A percentile compares a stretch with the other conserved stretches of the same genome.
These are phyloP conservation scores for Lottia gigantea DNA, from an alignment of 2,888 invertebrate species.

Conservation along the genomic window DNA sequence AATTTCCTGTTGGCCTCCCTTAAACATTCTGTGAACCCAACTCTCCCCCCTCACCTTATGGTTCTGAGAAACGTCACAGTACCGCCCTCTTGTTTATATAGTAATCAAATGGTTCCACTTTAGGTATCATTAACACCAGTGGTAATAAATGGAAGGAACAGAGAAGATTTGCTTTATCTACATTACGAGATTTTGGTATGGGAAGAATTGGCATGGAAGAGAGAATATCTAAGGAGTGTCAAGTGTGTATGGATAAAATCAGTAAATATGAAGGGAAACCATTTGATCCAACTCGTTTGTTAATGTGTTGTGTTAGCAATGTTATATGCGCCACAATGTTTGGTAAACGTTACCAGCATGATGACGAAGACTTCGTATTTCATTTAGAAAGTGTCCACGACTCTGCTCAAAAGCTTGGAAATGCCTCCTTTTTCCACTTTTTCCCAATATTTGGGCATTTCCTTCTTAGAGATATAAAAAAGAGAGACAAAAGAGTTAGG, in stretches of 20 bases:
- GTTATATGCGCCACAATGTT: slow-evolving; percentile 17
- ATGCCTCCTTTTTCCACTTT: slow-evolving; percentile 5
- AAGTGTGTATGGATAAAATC: slow-evolving; percentile 5
- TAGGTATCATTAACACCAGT: slow-evolving; percentile 15
- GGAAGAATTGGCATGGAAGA: slow-evolving; percentile 14
- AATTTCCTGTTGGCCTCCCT: no score
- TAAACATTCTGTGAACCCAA: no score
- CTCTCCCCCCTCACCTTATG: no score
- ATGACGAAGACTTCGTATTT: slow-evolving; percentile 15
- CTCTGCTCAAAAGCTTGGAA: background rate
- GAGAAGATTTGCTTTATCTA: slow-evolving; percentile 15
- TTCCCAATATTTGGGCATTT: background rate
- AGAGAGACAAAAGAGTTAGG: background rate
- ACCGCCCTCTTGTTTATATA: no score
- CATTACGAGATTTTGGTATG: slow-evolving; percentile 20
- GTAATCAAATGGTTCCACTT: background rate
- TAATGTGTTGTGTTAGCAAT: slow-evolving; percentile 14
- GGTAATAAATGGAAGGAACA: slow-evolving; percentile 19
- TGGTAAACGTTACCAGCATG: slow-evolving; percentile 15
- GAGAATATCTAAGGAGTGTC: slow-evolving; percentile 13
- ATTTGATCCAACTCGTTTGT: background rate
- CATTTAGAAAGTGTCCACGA: background rate
- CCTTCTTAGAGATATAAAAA: background rate
- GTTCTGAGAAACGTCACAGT: no score
- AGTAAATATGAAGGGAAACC: background rate